Evolutionary conservation across 2,113 vertebrate species (phyloP), one percentile per base, ranked within the genome.

Genomic region (Gnathonemus longibarbis): DNA sequence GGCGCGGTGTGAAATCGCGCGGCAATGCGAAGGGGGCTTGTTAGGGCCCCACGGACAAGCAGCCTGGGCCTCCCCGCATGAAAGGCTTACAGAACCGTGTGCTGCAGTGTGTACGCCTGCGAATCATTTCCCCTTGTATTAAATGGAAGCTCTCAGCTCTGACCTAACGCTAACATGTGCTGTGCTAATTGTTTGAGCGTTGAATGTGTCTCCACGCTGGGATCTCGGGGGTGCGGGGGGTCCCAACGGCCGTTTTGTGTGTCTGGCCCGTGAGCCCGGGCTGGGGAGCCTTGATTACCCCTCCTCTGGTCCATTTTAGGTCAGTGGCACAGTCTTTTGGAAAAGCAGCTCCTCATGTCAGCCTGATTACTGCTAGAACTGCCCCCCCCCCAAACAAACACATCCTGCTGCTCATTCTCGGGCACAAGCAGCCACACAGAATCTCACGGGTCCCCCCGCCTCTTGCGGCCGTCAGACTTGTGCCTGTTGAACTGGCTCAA

Each of bases 61-160:
- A 94, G 94, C 96, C 95, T 95, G 95, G 93, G 93, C 90, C 92
- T 90, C 94, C 97, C 97, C 95, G 50, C 91, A 35, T 95, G 96
- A 96, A 96, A 96, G 95, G 31, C 95, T 95, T 95, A 95, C 95
- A 94, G 89, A 96, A 95, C 95, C 94, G 93, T 95, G 93, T 96
- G 97, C 97, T 96, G 96, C 95, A 97, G 97, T 97, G 96, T 95
- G 94, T 93, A 94, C 94, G 95, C 96, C 96, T 96, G 96, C 96
- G 97, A 92, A 97, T 95, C 92, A 95, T 94, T 96, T 94, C 96
- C 95, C 96, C 96, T 97, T 96, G 96, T 97, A 97, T 96, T 95
- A 96, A 97, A 96, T 97, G 96, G 97, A 97, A 97, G 96, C 96
- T 96, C 93, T 95, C 96, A 96, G 96, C 96, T 96, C 95, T 97